Evolutionary conservation across 2,113 vertebrate species (phyloP), one percentile per base, ranked within the genome.

Genomic region (Xyliphius kryptos): DNA sequence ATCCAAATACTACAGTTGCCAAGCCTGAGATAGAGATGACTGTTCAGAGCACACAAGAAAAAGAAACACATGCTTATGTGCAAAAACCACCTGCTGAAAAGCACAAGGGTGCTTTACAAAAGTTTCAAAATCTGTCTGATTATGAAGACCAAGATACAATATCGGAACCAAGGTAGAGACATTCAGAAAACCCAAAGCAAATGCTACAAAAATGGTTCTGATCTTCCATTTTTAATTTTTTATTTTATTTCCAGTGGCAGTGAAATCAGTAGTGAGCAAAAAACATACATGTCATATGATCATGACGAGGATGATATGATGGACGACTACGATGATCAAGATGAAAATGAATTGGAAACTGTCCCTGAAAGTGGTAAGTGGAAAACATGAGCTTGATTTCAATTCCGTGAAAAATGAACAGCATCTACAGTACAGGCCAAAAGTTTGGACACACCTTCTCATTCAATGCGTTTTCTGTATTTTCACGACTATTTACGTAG

Each of bases 341-440:
- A 71, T 1, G 56, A 75, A 0, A 21, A 71, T 7, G 5, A 70
- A 40, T 56, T 5, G 9, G 53, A 57, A n/a, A 68, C 75, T 13
- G 5, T 71, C 22, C 70, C 79, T 43, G 59, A 73, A 16, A 77
- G 58, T 8, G 84, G 87, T 89, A 44, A 81, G 82, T 22, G 79
- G 77, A 81, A n/a, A n/a, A n/a, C n/a, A n/a, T n/a, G n/a, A n/a
- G n/a, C n/a, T n/a, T n/a, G n/a, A n/a, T n/a, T n/a, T n/a, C n/a
- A n/a, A n/a, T n/a, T n/a, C n/a, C n/a, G n/a, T n/a, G n/a, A n/a
- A n/a, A n/a, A n/a, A n/a, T n/a, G n/a, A n/a, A n/a, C n/a, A n/a
- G n/a, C n/a, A n/a, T n/a, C n/a, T n/a, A n/a, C n/a, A n/a, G n/a
- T n/a, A n/a, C n/a, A n/a, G n/a, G n/a, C n/a, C n/a, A n/a, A n/a